Evolutionary conservation across 1,140 invertebrate species (phyloP).

Genomic region (Acyrthosiphon pisum): DNA sequence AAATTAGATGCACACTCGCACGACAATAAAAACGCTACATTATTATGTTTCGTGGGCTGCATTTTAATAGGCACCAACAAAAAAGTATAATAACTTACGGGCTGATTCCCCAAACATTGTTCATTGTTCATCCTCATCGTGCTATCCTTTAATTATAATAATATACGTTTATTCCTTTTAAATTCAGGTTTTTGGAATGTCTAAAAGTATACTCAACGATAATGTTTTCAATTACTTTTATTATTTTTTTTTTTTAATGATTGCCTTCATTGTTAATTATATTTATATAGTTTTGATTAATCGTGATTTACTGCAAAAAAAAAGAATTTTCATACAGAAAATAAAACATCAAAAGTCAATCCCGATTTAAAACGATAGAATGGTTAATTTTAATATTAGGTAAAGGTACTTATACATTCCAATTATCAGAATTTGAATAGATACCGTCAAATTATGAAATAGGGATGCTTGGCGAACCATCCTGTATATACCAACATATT

Average conservation of each 20-base stretch:
- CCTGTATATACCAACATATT: too few relatives aligned
- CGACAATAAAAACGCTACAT: background rate
- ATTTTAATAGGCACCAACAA: background rate
- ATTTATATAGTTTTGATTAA: too few relatives aligned
- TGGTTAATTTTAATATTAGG: too few relatives aligned
- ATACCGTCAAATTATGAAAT: too few relatives aligned
- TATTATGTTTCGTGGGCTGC: background rate
- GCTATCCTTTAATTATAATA: background rate
- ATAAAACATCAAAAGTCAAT: too few relatives aligned
- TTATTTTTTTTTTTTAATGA: background rate
- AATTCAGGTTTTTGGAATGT: background rate
- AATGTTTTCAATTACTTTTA: background rate
- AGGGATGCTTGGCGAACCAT: too few relatives aligned
- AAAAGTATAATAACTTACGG: background rate
- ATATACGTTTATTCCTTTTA: background rate
- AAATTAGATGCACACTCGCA: background rate
- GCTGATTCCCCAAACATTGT: background rate
- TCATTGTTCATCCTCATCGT: background rate
- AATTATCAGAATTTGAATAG: too few relatives aligned
- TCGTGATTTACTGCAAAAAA: too few relatives aligned
- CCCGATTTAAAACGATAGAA: too few relatives aligned
- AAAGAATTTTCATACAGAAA: too few relatives aligned
- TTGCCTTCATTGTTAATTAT: too few relatives aligned
- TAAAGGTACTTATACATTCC: too few relatives aligned
- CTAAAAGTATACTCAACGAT: background rate